Evolutionary conservation across 2,113 vertebrate genomes (phyloP).

Genomic region (Aix galericulata): DNA sequence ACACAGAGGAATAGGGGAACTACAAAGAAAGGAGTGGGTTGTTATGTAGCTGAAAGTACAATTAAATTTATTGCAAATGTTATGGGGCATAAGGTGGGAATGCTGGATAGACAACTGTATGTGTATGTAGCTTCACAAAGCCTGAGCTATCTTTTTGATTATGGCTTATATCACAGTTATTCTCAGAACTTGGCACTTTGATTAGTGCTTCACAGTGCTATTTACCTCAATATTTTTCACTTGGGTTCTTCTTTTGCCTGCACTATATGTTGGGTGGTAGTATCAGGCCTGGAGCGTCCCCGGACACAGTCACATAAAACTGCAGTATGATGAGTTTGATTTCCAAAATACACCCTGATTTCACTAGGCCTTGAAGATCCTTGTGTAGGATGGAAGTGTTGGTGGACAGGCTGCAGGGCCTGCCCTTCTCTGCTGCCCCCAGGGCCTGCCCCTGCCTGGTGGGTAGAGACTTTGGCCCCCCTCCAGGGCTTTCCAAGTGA

Average conservation of each 20-base stretch:
- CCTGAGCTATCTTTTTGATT: neutral
- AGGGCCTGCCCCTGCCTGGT: accelerated
- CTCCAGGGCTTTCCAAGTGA: accelerated
- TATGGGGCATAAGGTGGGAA: neutral
- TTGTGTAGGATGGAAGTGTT: neutral
- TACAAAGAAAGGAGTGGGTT: neutral
- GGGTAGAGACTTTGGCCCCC: neutral
- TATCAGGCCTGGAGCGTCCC: neutral
- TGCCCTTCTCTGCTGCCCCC: accelerated
- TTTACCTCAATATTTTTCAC: neutral
- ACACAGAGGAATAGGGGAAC: accelerated
- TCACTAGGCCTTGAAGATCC: neutral
- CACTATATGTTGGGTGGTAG: neutral
- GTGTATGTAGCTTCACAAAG: accelerated
- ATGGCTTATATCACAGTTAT: neutral
- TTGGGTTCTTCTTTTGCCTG: neutral
- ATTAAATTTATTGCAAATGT: neutral
- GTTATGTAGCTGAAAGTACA: neutral
- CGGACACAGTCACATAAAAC: neutral
- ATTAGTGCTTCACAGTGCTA: neutral
- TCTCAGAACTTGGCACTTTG: neutral
- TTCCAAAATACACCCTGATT: neutral
- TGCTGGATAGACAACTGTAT: neutral
- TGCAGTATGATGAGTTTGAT: neutral
- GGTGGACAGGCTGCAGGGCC: neutral